A percentile compares a stretch with the other conserved stretches of the same genome.
phyloP scores from a whole-genome alignment of 2,888 invertebrate genomes.

The Scaptomyza tumidula region DNA sequence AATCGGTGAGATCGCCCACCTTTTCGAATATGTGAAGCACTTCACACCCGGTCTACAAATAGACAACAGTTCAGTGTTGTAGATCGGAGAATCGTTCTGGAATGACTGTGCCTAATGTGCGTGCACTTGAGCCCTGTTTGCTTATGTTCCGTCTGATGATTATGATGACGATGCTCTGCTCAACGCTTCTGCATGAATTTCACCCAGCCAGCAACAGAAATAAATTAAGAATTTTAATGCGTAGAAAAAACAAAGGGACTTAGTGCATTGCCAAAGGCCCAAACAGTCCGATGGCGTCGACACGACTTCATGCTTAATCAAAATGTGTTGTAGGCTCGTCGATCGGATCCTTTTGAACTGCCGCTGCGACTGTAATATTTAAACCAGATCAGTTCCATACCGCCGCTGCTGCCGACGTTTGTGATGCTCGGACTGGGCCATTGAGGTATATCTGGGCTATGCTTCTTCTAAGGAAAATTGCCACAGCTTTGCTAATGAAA shows the following conservation, averaged over 20 bases:
- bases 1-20: constrained; percentile 69
- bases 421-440: constrained; percentile 23
- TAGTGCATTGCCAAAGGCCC: constrained; percentile 15
- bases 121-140: constrained; percentile 69
- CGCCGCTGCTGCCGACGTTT: constrained; percentile 17
- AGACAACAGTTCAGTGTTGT: constrained; percentile 26
- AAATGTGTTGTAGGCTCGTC: constrained; percentile 69
- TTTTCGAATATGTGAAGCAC: constrained; percentile 71
- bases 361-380: constrained; percentile 76
- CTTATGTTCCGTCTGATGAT: constrained; percentile 69
- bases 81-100: constrained; percentile 36
- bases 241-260: constrained; percentile 63
- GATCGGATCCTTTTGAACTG: constrained; percentile 73
- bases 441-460: constrained; percentile 24
- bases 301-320: constrained; percentile 79
- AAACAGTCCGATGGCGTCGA: constrained; percentile 36
- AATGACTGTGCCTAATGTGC: constrained; percentile 76
- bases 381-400: constrained; percentile 74
- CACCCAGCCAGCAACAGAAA: constrained; percentile 43
- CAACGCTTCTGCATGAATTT: constrained; percentile 5
- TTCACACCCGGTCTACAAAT: constrained; percentile 68
- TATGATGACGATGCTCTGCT: constrained; percentile 63
- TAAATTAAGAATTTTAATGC: constrained; percentile 79
- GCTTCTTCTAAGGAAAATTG: constrained; percentile 63
- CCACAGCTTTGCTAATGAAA: constrained; percentile 73